These are phyloP conservation scores for Edolisoma coerulescens DNA, from an alignment of 2,113 vertebrate genomes.

Conservation along the genomic window DNA sequence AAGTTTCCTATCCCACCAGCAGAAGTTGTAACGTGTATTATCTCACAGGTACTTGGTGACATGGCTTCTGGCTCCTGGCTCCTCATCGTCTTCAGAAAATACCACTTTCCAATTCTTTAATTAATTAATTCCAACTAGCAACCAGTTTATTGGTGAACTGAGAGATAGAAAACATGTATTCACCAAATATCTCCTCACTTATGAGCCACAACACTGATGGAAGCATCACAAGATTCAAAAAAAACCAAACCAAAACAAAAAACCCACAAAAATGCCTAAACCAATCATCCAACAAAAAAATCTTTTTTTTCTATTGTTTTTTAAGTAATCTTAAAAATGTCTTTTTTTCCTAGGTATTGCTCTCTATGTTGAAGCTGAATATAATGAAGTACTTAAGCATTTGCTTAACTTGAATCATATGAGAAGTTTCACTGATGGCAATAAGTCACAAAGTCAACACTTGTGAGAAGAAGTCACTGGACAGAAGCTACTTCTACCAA, in stretches of 20 bases:
- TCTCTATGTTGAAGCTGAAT: not conserved
- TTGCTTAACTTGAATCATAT: not conserved
- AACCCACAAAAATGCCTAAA: not conserved
- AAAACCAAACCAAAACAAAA: not conserved
- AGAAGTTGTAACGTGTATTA: not conserved
- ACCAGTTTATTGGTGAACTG: not conserved
- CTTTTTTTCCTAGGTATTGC: not conserved
- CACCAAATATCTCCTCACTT: not conserved
- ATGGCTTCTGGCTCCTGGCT: not conserved
- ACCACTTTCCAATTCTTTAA: not conserved
- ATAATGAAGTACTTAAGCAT: not conserved
- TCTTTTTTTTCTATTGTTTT: fast-evolving
- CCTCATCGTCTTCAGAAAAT: not conserved
- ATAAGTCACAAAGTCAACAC: not conserved
- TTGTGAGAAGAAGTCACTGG: not conserved
- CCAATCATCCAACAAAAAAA: not conserved
- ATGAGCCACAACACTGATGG: not conserved
- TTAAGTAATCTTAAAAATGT: not conserved
- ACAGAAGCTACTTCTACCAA: not conserved
- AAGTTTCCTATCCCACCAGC: not conserved
- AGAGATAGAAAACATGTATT: not conserved
- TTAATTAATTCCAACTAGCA: not conserved
- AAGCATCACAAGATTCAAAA: not conserved
- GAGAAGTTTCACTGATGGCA: not conserved
- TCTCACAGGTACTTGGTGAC: not conserved